Evolutionary conservation across 2,888 invertebrate species (phyloP), one percentile per base, ranked within the genome.

Genomic region (Calliphora vomitoria): DNA sequence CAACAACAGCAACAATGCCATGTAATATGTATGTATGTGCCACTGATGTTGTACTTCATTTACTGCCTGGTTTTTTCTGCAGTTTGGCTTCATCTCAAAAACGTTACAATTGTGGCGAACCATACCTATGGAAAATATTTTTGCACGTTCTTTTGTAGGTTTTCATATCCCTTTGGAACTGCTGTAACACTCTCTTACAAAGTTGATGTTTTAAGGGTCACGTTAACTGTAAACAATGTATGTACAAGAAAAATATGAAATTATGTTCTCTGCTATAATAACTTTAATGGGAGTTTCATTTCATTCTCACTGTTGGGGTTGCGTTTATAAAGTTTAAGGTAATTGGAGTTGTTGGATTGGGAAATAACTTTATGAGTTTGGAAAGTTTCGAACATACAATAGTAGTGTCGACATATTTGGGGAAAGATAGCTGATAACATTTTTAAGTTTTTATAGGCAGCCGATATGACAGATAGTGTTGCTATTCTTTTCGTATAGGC

Each of bases 61-160:
- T 68, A 69, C 20, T 58, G 50, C 0, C 0, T 44, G 44, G 50
- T n/a, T n/a, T 50, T 58, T 58, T 72, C 13, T 64, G n/a, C 25
- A 41, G 13, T 53, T 58, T 25, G 11, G 8, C 11, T 58, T 10
- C 62, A 20, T 62, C 71, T 68, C 15, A 3, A 80, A 47, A 72
- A 66, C 66, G 74, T 60, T 60, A 66, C 74, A 75, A 82, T 69
- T 82, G 82, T 79, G 78, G 79, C 74, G 55, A 82, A 75, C 76
- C 72, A 64, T 79, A 8, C 50, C 58, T 53, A 11, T 71, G 60
- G n/a, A 18, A 47, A 58, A 72, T 53, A 15, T 35, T 85, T 74
- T 79, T 31, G 13, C 38, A 71, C 20, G 13, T 35, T 35, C 15
- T 13, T 64, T 55, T 55, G 10, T 3, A 47, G 20, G 3, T n/a